These are phyloP conservation scores for Sparus aurata DNA, from an alignment of 2,797 vertebrate genomes.

Conservation along the genomic window DNA sequence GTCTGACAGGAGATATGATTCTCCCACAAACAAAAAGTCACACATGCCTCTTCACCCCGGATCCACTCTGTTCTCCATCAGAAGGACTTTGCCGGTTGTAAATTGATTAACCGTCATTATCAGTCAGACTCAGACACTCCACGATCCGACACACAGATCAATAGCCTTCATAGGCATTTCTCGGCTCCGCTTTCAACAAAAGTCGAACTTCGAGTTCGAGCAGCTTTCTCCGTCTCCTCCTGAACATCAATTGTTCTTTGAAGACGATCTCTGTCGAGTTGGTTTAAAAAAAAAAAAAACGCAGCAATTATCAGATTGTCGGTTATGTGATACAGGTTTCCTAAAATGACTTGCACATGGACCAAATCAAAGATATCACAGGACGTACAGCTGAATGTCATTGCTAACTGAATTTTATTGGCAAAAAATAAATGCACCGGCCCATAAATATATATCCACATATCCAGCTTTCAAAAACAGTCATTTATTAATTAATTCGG, in stretches of 20 bases:
- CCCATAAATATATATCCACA: neutral
- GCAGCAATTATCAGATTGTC: conserved; percentile 16
- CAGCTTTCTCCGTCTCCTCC: conserved; percentile 40
- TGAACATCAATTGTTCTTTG: conserved; percentile 56
- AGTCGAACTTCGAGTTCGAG: conserved; percentile 33
- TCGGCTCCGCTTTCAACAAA: conserved; percentile 61
- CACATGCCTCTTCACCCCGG: conserved; percentile 24
- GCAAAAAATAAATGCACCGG: neutral
- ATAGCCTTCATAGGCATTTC: conserved; percentile 68
- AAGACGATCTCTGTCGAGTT: conserved; percentile 53
- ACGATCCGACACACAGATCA: conserved; percentile 67
- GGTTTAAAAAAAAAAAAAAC: neutral
- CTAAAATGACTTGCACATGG: neutral
- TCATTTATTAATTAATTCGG: neutral
- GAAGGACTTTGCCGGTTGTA: conserved; percentile 51
- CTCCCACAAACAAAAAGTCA: conserved; percentile 11
- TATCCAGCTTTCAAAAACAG: neutral
- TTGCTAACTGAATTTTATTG: conserved; percentile 4
- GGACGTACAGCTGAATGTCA: neutral
- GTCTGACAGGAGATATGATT: conserved; percentile 45
- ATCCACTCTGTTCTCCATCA: conserved; percentile 55
- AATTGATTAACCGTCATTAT: conserved; percentile 75
- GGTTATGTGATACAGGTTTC: conserved; percentile 1
- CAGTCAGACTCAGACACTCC: conserved; percentile 62
- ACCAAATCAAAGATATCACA: neutral